These are phyloP conservation scores for Eurosta solidaginis DNA, from an alignment of 1,140 invertebrate species.

Conservation along the genomic window DNA sequence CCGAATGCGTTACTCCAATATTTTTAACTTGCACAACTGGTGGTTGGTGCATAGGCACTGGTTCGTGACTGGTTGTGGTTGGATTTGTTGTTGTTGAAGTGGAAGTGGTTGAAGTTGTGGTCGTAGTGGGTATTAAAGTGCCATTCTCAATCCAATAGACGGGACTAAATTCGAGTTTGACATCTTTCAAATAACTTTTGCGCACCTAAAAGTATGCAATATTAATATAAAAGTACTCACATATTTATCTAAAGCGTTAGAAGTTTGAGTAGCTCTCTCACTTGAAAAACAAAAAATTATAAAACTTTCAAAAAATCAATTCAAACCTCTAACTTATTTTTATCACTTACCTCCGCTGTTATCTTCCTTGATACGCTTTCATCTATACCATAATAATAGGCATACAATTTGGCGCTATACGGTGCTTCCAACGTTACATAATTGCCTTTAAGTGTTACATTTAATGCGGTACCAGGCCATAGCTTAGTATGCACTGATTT, in stretches of 20 bases:
- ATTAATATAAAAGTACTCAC: too few relatives aligned
- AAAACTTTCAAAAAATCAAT: not conserved
- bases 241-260: too few relatives aligned
- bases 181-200: conserved; percentile 70
- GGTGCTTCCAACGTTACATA: conserved; percentile 73
- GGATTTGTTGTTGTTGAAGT: conserved; percentile 66
- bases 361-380: conserved; percentile 55
- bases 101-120: conserved; percentile 71
- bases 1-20: conserved; percentile 47
- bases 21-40: conserved; percentile 52
- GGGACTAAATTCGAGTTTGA: conserved; percentile 70
- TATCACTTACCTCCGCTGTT: conserved; percentile 43
- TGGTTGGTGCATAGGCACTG: conserved; percentile 57
- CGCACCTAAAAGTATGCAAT: conserved; percentile 43
- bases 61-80: conserved; percentile 60
- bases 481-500: conserved; percentile 53
- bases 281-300: not conserved
- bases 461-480: conserved; percentile 76
- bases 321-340: not conserved
- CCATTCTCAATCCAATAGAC: conserved; percentile 76
- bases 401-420: conserved; percentile 72
- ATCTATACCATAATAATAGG: conserved; percentile 69
- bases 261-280: too few relatives aligned
- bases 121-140: conserved; percentile 76
- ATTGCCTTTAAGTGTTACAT: conserved; percentile 75